Base-by-base conservation (phyloP, 2,888 invertebrate species). In the Hirtodrosophila cameraria region DNA sequence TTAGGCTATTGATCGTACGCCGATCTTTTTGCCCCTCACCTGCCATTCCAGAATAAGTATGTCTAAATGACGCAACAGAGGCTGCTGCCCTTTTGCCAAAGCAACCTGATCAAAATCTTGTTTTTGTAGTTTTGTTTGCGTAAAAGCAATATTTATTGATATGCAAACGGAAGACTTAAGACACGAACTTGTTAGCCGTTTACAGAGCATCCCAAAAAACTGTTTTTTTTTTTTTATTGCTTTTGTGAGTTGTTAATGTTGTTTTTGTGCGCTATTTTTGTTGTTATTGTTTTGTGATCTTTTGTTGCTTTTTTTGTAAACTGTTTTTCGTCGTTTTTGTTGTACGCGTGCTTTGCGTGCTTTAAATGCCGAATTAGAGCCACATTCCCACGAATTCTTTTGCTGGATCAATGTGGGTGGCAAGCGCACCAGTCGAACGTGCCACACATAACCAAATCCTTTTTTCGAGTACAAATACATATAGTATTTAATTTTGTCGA, bases 121-220 rank as follows among this genome's bases (percentile, higher is more conserved):
- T 15, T 55, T 49, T 42, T 18, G 12, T 27, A 11, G 23, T 50
- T 39, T 55, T 31, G 23, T 31, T 45, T 48, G 9, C 15, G 57
- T 35, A 35, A 15, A 43, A 13, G 4, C 35, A 13, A 48, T 39
- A 41, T 58, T 42, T 39, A 15, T 61, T 25, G 43, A 25, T 15
- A 39, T 20, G 30, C 48, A 63, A 74, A 80, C 80, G 59, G 78
- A 86, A 68, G 77, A 86, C 77, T 85, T 64, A 78, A 63, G 78
- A 43, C 69, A 72, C 73, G 59, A 65, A 81, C 72, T 60, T 64
- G 50, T 6, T 33, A 43, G 45, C 33, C 23, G 23, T 23, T 3
- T 23, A 11, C 25, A 11, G 13, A 39, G 18, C 35, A 13, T 25
- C 18, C 20, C 20, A 20, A 23, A 23, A 23, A 23, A n/a, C n/a